Evolutionary conservation across 2,888 invertebrate species (phyloP).

Genomic region (Spodoptera littoralis): DNA sequence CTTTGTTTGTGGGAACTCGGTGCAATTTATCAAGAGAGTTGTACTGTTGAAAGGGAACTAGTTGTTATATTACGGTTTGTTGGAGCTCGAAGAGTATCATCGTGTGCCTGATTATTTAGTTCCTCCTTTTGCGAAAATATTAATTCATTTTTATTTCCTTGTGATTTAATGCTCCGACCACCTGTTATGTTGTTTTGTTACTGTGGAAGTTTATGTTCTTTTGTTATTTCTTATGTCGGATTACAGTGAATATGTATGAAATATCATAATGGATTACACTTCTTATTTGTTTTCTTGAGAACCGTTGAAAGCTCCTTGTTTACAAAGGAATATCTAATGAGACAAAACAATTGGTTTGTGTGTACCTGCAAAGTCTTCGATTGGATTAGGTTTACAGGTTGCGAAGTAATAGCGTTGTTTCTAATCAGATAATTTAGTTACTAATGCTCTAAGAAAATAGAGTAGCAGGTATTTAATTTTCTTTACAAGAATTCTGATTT

Average conservation of each 20-base stretch:
- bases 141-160: slow-evolving; percentile 14
- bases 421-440: neutral
- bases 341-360: too few relatives aligned
- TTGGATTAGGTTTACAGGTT: neutral
- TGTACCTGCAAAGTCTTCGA: neutral
- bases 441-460: neutral
- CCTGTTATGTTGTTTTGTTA: slow-evolving; percentile 39
- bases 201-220: slow-evolving; percentile 9
- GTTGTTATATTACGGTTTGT: slow-evolving; percentile 33
- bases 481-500: too few relatives aligned
- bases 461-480: neutral
- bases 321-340: neutral
- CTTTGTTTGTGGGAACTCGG: slow-evolving; percentile 67
- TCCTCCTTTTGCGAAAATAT: slow-evolving; percentile 33
- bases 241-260: slow-evolving; percentile 28
- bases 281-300: neutral
- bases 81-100: neutral
- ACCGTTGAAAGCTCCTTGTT: neutral
- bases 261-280: slow-evolving; percentile 24
- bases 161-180: slow-evolving; percentile 27
- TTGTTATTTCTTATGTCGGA: slow-evolving; percentile 10
- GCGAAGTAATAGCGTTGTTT: neutral
- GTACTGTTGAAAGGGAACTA: slow-evolving; percentile 59
- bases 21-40: slow-evolving; percentile 70
- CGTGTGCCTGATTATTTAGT: slow-evolving; percentile 20